These are phyloP conservation scores for Perdita meconis DNA, from an alignment of 2,888 invertebrate genomes.

Conservation along the genomic window DNA sequence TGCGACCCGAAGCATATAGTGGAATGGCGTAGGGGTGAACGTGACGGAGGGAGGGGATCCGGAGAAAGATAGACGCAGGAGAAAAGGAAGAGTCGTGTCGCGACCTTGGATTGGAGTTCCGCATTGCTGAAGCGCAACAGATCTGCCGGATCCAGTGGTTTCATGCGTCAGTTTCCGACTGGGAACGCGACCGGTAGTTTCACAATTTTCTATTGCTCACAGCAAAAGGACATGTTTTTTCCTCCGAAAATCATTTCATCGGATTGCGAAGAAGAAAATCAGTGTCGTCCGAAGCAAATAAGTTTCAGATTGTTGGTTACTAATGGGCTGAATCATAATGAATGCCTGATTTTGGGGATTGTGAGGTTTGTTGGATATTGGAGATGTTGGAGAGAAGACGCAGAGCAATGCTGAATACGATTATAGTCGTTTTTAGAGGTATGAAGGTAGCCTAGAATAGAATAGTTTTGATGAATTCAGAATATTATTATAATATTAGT, in stretches of 20 bases:
- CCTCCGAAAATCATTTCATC: not conserved
- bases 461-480: too few relatives aligned
- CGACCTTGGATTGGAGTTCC: constrained; percentile 75
- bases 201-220: not conserved
- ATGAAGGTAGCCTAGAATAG: too few relatives aligned
- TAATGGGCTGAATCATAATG: constrained; percentile 52
- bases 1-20: constrained; percentile 55
- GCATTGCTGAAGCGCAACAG: constrained; percentile 74
- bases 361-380: constrained; percentile 39
- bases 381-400: constrained; percentile 24
- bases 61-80: constrained; percentile 25
- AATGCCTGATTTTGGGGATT: constrained; percentile 53
- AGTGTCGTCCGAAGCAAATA: constrained; percentile 2
- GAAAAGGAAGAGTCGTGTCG: constrained; percentile 57
- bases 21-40: constrained; percentile 39
- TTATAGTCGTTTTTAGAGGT: not conserved
- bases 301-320: constrained; percentile 51
- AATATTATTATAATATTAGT: too few relatives aligned
- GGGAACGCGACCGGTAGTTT: constrained; percentile 20
- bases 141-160: constrained; percentile 42
- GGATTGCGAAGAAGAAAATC: not conserved
- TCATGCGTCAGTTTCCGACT: constrained; percentile 23
- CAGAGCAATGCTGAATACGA: too few relatives aligned
- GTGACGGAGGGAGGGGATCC: not conserved
- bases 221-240: not conserved